Conservation (phyloP, 2,888 invertebrate species). For the Alloplasta piceator region DNA sequence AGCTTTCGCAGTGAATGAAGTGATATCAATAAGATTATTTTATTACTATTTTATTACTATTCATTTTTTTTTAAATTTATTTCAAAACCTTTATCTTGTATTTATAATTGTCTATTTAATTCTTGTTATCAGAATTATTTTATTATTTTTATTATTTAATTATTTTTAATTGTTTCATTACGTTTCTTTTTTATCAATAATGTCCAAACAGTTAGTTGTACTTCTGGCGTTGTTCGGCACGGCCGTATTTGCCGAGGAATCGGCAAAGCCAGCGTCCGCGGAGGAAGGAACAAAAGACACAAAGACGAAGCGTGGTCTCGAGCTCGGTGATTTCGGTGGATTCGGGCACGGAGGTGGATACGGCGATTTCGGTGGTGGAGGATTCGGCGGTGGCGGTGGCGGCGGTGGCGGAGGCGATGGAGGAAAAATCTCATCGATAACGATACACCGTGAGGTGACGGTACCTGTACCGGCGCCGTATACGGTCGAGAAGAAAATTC, state of each 20-base stretch:
- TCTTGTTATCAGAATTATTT: too few relatives aligned
- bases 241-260: slow-evolving; percentile 68
- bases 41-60: too few relatives aligned
- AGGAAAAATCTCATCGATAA: slow-evolving; percentile 77
- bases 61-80: too few relatives aligned
- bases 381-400: slow-evolving; percentile 67
- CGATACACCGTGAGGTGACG: slow-evolving; percentile 78
- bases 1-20: neutral
- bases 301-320: slow-evolving; percentile 79
- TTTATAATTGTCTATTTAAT: too few relatives aligned
- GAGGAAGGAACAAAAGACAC: slow-evolving; percentile 62
- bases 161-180: slow-evolving; percentile 5
- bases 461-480: slow-evolving; percentile 79
- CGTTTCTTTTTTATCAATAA: too few relatives aligned
- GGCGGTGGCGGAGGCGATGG: slow-evolving; percentile 71
- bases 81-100: too few relatives aligned
- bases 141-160: neutral
- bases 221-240: slow-evolving; percentile 72
- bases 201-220: slow-evolving; percentile 70
- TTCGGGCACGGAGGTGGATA: slow-evolving; percentile 60
- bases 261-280: slow-evolving; percentile 41
- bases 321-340: slow-evolving; percentile 69
- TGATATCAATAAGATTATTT: too few relatives aligned
- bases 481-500: slow-evolving; percentile 76
- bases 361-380: slow-evolving; percentile 67